A percentile compares a stretch with the other conserved stretches of the same genome.
Conservation (phyloP, 2,113 vertebrate genomes). For the Zapus hudsonius region DNA sequence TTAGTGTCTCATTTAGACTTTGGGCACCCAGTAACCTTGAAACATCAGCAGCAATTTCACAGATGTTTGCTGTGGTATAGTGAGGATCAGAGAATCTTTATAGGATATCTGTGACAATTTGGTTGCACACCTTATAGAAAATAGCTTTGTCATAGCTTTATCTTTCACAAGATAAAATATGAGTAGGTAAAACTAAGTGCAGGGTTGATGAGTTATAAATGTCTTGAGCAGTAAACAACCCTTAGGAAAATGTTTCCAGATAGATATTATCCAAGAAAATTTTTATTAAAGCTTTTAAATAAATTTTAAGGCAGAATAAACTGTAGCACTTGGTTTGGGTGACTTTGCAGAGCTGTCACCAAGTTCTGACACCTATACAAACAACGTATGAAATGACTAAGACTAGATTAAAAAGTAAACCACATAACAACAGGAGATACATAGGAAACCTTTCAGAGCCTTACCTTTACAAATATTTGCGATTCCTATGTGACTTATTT, state of each 20-base stretch:
- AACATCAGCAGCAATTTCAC: neutral
- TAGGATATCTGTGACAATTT: neutral
- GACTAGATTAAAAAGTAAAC: neutral
- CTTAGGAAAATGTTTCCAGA: neutral
- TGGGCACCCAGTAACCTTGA: neutral
- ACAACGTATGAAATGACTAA: neutral
- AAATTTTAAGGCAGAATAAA: neutral
- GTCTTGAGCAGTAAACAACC: neutral
- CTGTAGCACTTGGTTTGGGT: neutral
- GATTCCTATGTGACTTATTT: neutral
- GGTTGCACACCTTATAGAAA: neutral
- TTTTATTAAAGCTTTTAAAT: neutral
- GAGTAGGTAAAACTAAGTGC: neutral
- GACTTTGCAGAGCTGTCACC: neutral
- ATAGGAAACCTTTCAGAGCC: neutral
- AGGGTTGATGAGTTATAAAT: neutral
- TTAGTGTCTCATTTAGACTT: neutral
- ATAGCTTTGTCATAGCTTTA: neutral
- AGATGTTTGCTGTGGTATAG: neutral
- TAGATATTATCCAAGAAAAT: neutral
- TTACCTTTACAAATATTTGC: neutral
- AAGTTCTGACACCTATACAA: neutral
- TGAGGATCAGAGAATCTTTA: neutral
- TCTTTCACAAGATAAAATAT: neutral
- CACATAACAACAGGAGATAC: neutral